These are phyloP conservation scores for Eilema depressum DNA, from an alignment of 2,888 invertebrate species.

Conservation along the genomic window DNA sequence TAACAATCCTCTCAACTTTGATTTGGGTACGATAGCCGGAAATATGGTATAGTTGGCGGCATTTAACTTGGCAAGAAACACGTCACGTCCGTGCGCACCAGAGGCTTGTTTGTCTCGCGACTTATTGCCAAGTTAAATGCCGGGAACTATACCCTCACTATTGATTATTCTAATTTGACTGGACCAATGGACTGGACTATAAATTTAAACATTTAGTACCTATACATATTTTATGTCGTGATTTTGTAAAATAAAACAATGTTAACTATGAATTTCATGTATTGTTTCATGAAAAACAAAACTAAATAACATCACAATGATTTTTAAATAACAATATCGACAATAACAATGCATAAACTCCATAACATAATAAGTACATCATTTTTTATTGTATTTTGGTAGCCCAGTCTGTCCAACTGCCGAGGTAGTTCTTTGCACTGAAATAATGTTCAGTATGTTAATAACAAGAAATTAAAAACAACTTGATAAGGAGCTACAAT, in stretches of 20 bases:
- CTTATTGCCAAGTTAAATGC: too few relatives aligned
- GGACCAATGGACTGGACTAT: too few relatives aligned
- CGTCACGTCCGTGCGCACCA: too few relatives aligned
- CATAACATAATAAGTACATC: background rate
- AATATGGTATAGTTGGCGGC: too few relatives aligned
- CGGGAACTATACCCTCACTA: too few relatives aligned
- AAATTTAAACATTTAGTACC: too few relatives aligned
- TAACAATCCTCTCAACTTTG: too few relatives aligned
- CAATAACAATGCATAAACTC: slow-evolving; percentile 22
- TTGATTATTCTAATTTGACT: too few relatives aligned
- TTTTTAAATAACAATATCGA: slow-evolving; percentile 19
- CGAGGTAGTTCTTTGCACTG: slow-evolving; percentile 86
- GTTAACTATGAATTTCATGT: slow-evolving; percentile 2
- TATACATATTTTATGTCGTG: background rate
- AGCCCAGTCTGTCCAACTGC: slow-evolving; percentile 89
- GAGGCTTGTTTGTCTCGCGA: too few relatives aligned
- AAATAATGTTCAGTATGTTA: slow-evolving; percentile 54
- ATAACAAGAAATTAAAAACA: background rate
- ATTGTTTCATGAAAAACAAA: slow-evolving; percentile 12
- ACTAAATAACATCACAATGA: slow-evolving; percentile 25
- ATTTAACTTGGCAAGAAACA: too few relatives aligned
- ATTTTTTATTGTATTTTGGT: slow-evolving; percentile 51
- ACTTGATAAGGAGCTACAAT: background rate
- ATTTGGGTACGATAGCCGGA: too few relatives aligned
- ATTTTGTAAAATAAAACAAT: slow-evolving; percentile 5